A percentile compares a stretch with the other conserved stretches of the same genome.
phyloP scores from a whole-genome alignment of 92 coral and sea anemone genomes.

The Paragorgia papillata region DNA sequence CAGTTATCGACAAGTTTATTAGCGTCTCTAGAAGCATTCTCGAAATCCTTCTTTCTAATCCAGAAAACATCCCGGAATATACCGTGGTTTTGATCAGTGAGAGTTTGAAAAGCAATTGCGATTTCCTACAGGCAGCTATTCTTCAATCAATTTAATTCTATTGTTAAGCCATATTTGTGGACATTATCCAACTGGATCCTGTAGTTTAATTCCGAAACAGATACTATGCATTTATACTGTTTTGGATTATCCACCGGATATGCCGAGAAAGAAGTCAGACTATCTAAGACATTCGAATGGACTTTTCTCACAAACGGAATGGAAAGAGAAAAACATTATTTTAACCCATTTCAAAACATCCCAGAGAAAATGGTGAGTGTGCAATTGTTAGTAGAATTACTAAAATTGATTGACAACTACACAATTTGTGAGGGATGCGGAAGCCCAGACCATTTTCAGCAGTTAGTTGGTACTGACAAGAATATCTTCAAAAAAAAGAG shows the following conservation, averaged over 20 bases:
- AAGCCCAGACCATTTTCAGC: not conserved
- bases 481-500: constrained; percentile 14
- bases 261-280: constrained; percentile 45
- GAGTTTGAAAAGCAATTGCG: not conserved
- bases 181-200: constrained; percentile 8
- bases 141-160: not conserved
- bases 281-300: constrained; percentile 32
- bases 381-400: not conserved
- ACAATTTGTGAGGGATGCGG: constrained; percentile 1
- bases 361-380: not conserved
- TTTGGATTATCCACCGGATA: constrained; percentile 48
- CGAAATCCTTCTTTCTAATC: not conserved
- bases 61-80: not conserved
- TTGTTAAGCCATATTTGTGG: not conserved
- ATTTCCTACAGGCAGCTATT: too few species aligned
- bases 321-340: not conserved
- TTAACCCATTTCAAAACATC: not conserved
- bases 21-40: not conserved
- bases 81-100: not conserved
- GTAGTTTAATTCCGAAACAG: constrained; percentile 17
- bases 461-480: not conserved
- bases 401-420: constrained; percentile 4
- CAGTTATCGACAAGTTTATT: constrained; percentile 9
- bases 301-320: constrained; percentile 5
- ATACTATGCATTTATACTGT: constrained; percentile 17